These are phyloP conservation scores for Drosophila sproati DNA, from an alignment of 1,140 invertebrate genomes.

Conservation along the genomic window DNA sequence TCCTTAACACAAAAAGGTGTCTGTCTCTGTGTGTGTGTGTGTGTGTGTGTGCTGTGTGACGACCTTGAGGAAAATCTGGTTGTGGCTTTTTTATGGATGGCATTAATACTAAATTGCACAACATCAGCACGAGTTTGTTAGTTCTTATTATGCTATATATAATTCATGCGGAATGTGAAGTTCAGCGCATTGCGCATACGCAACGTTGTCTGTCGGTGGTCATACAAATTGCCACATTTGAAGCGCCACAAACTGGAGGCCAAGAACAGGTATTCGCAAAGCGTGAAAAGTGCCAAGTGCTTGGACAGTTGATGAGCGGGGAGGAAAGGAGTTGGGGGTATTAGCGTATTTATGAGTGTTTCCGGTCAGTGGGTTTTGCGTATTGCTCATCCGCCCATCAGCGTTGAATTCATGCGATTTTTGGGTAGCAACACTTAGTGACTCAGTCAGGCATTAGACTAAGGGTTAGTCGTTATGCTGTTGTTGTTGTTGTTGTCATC, in stretches of 20 bases:
- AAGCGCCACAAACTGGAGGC: conserved; percentile 41
- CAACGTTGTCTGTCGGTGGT: conserved; percentile 35
- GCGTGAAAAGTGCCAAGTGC: conserved; percentile 65
- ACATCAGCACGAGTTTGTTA: conserved; percentile 28
- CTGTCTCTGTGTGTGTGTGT: conserved; percentile 29
- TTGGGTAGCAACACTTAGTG: conserved; percentile 39
- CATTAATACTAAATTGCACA: conserved; percentile 67
- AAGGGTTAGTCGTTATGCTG: conserved; percentile 14
- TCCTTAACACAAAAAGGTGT: conserved; percentile 39
- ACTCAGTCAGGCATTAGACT: conserved; percentile 53
- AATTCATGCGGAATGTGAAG: conserved; percentile 31
- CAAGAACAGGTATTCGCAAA: conserved; percentile 64
- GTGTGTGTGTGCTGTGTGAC: conserved; percentile 37
- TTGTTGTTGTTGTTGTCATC: neutral
- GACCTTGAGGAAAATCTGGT: conserved; percentile 64
- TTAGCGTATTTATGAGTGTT: conserved; percentile 69
- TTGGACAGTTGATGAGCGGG: neutral
- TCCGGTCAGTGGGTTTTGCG: conserved; percentile 57
- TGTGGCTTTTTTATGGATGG: conserved; percentile 32
- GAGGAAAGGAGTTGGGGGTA: neutral
- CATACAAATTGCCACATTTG: conserved; percentile 46
- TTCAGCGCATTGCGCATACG: conserved; percentile 50
- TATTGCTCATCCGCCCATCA: conserved; percentile 35
- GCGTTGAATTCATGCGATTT: conserved; percentile 7
- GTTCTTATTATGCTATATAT: conserved; percentile 51